These are phyloP conservation scores for Machimus atricapillus DNA, from an alignment of 2,888 invertebrate genomes.

Conservation along the genomic window DNA sequence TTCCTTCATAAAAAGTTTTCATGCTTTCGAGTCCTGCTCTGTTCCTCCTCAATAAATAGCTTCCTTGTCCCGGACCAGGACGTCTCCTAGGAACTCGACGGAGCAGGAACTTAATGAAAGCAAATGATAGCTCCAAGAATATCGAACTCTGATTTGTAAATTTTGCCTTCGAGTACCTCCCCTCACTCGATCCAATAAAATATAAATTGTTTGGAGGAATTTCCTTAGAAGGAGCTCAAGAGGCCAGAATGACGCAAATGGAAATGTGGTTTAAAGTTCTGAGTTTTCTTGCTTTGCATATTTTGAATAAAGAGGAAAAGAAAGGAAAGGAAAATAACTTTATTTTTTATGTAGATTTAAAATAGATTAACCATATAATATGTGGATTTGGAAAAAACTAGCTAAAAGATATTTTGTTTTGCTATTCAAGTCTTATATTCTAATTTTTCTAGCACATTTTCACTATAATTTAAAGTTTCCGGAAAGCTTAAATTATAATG, in stretches of 20 bases:
- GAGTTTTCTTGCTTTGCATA: not conserved
- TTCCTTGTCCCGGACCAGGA: not conserved
- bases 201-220: not conserved
- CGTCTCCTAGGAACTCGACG: not conserved
- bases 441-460: no score
- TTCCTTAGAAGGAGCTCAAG: not conserved
- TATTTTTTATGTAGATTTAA: not conserved
- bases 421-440: no score
- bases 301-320: not conserved
- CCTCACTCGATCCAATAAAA: not conserved
- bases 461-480: no score
- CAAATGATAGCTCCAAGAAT: not conserved
- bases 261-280: not conserved
- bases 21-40: not conserved
- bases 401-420: no score
- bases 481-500: no score
- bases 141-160: not conserved
- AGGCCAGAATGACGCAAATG: not conserved
- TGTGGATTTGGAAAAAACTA: no score
- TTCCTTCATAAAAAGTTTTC: not conserved
- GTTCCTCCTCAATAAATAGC: not conserved
- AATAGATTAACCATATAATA: not conserved
- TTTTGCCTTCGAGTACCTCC: not conserved
- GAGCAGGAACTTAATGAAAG: constrained; percentile 4
- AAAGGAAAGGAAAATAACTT: not conserved